Percentiles rank a stretch among this genome's conserved stretches.
phyloP scores from a whole-genome alignment of 92 coral and sea anemone species.

The Metridium senile region DNA sequence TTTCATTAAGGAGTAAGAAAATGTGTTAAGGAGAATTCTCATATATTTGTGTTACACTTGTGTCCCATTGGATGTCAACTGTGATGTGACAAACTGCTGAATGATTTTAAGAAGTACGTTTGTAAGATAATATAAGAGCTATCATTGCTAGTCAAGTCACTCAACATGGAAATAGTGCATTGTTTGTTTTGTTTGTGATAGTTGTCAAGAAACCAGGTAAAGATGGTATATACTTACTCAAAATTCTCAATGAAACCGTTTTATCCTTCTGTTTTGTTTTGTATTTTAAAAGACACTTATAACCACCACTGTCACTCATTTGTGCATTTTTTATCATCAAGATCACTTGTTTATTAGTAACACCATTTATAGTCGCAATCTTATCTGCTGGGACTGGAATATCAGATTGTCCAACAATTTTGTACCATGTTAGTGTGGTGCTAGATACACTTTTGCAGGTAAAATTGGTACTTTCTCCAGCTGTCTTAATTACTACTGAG shows the following conservation, averaged over 20 bases:
- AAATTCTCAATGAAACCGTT: neutral
- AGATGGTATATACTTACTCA: conserved; percentile 23
- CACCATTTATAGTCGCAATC: neutral
- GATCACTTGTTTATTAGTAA: neutral
- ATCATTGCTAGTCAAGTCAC: too few relatives aligned
- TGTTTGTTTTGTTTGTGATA: too few relatives aligned
- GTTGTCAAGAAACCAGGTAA: too few relatives aligned
- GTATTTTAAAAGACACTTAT: conserved; percentile 2
- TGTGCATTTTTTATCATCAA: conserved; percentile 22
- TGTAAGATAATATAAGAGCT: too few relatives aligned
- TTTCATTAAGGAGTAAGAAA: too few relatives aligned
- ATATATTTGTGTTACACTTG: too few relatives aligned
- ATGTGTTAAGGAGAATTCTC: too few relatives aligned
- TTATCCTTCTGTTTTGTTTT: neutral
- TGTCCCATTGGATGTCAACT: too few relatives aligned
- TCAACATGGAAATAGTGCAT: too few relatives aligned
- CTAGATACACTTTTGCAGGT: neutral
- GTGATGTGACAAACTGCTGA: too few relatives aligned
- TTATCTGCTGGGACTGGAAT: neutral
- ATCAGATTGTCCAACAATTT: neutral
- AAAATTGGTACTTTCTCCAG: conserved; percentile 1
- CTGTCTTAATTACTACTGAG: neutral
- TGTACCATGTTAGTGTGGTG: conserved; percentile 11
- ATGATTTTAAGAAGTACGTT: too few relatives aligned
- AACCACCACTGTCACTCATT: neutral